Evolutionary conservation across 2,113 vertebrate genomes (phyloP).

Genomic region (Xerus inauris): DNA sequence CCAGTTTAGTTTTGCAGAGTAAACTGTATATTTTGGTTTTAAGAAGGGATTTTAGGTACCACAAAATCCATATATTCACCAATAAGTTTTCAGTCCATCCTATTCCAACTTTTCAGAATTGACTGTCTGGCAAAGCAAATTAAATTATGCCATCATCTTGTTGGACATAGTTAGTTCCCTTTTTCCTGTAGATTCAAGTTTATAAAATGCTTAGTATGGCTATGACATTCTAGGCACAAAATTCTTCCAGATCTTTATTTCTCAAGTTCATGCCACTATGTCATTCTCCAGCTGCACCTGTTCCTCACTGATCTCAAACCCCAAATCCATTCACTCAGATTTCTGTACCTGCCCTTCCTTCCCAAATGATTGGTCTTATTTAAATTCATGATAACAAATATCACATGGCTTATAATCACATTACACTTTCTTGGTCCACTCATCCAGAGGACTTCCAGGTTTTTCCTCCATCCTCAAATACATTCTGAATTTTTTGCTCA

Average conservation of each 20-base stretch:
- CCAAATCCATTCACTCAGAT: neutral
- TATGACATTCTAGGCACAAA: neutral
- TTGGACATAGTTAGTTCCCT: neutral
- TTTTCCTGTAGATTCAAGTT: neutral
- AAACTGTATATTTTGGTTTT: neutral
- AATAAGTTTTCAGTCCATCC: neutral
- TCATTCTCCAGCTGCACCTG: neutral
- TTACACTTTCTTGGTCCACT: neutral
- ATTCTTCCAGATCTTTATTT: neutral
- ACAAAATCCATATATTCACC: neutral
- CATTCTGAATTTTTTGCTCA: neutral
- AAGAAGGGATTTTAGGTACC: neutral
- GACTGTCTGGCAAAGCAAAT: neutral
- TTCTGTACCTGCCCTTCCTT: neutral
- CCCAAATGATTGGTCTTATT: neutral
- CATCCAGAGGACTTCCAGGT: too few species aligned
- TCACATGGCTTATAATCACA: neutral
- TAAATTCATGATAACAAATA: neutral
- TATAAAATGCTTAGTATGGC: neutral
- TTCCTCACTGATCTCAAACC: neutral
- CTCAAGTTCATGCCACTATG: neutral
- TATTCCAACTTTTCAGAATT: neutral
- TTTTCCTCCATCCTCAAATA: neutral
- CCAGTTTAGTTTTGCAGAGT: neutral
- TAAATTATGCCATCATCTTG: neutral